Evolutionary conservation across 37 sponge, comb jelly and placozoan genomes (phyloP).

Genomic region (Chondrosia reniformis): DNA sequence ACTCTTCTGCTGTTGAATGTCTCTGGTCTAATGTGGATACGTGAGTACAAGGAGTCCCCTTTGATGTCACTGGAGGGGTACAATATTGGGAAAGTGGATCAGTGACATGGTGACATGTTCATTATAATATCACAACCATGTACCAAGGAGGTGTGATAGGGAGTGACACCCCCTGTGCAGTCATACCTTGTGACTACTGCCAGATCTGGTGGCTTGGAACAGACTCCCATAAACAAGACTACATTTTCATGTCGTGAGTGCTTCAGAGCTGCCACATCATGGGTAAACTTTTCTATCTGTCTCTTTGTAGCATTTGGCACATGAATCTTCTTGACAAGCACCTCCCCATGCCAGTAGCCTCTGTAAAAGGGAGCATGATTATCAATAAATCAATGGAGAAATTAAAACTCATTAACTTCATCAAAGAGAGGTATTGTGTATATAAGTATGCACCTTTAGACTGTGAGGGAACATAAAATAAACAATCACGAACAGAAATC

Average conservation of each 20-base stretch:
- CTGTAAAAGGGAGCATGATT: too few species aligned
- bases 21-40: slow-evolving; percentile 62
- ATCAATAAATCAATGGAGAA: too few species aligned
- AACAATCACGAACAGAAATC: too few species aligned
- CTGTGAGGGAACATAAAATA: too few species aligned
- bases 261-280: slow-evolving; percentile 77
- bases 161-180: too few species aligned
- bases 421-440: too few species aligned
- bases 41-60: slow-evolving; percentile 55
- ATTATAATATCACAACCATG: too few species aligned
- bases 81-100: too few species aligned
- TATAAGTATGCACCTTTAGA: too few species aligned
- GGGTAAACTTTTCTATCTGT: slow-evolving; percentile 70
- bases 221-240: slow-evolving; percentile 93
- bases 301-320: slow-evolving; percentile 66
- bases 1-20: slow-evolving; percentile 36
- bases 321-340: slow-evolving; percentile 75
- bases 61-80: slow-evolving; percentile 48
- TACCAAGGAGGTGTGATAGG: too few species aligned
- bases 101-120: too few species aligned
- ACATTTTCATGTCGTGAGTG: slow-evolving; percentile 88
- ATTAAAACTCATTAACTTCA: too few species aligned
- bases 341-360: slow-evolving; percentile 96
- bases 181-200: slow-evolving; percentile 90
- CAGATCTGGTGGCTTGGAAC: slow-evolving; percentile 75